phyloP scores from a whole-genome alignment of 2,888 invertebrate species.

The Aporophyla nigra region DNA sequence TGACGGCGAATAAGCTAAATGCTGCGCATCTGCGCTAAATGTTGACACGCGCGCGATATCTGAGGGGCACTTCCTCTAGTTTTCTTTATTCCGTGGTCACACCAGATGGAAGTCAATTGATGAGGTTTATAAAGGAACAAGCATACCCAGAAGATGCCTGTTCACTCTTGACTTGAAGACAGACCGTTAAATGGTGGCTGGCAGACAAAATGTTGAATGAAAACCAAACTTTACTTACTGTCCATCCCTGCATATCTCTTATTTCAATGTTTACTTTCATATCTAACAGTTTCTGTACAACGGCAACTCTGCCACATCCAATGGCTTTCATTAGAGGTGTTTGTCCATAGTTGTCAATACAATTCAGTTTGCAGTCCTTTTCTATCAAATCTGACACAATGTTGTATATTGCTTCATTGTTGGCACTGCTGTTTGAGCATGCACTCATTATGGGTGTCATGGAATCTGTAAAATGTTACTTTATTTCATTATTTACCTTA shows the following conservation, averaged over 20 bases:
- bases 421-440: constrained; percentile 91
- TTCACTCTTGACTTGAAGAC: too few relatives aligned
- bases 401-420: constrained; percentile 81
- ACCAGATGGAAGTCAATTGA: too few relatives aligned
- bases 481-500: background rate
- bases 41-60: too few relatives aligned
- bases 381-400: constrained; percentile 89
- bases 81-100: too few relatives aligned
- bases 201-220: too few relatives aligned
- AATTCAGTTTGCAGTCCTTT: constrained; percentile 89
- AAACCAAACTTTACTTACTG: constrained; percentile 82
- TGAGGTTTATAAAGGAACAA: too few relatives aligned
- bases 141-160: too few relatives aligned
- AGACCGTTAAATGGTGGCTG: too few relatives aligned
- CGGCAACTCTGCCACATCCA: constrained; percentile 86
- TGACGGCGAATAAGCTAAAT: too few relatives aligned
- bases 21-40: too few relatives aligned
- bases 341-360: constrained; percentile 90
- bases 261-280: constrained; percentile 89
- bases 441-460: constrained; percentile 92
- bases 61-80: too few relatives aligned
- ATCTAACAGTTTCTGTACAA: constrained; percentile 90
- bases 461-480: constrained; percentile 87
- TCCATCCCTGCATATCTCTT: constrained; percentile 92
- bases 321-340: constrained; percentile 93